Base-by-base conservation (phyloP, 2,797 vertebrate species). In the Hylomyscus alleni region DNA sequence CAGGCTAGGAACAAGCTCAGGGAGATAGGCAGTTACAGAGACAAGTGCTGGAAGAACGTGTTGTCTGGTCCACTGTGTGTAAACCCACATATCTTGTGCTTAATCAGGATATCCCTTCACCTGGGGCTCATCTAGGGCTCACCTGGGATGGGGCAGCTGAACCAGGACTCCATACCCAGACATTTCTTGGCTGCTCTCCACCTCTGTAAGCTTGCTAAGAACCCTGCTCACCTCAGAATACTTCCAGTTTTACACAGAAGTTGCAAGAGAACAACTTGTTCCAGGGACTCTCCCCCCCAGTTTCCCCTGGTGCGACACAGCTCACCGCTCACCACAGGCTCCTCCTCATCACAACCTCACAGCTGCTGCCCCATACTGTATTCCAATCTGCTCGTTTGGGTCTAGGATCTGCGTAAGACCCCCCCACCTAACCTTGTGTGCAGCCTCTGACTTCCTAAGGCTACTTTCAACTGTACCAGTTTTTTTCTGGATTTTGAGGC, bases 381-480 rank as follows among this genome's bases (percentile, higher is more conserved):
- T 44, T 13, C 1, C 6, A 50, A 3, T 24, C 26, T 37, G 11
- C 10, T 0, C 0, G 31, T 2, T 47, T 3, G 22, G 58, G 31
- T 29, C 9, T 67, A 6, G 34, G 0, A 2, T 6, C 50, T 0
- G 0, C 0, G 0, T n/a, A 12, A 56, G 60, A n/a, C 0, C 26
- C 37, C 15, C n/a, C n/a, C n/a, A 0, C 37, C 84, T 52, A 60
- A 26, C 34, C 22, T 20, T n/a, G 22, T 20, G 6, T 19, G n/a
- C 20, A 7, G 19, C 12, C 12, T 40, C 47, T 7, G 8, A 0
- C 47, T 58, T 58, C 47, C 13, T 17, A 0, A 4, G 31, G 37
- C 10, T 76, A 19, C 72, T 50, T 80, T 15, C 0, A 24, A 60
- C 31, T 60, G n/a, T 34, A 54, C 50, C 1, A 14, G 9, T 34